phyloP scores from a whole-genome alignment of 2,113 vertebrate species.

The Nyctereutes procyonoides region DNA sequence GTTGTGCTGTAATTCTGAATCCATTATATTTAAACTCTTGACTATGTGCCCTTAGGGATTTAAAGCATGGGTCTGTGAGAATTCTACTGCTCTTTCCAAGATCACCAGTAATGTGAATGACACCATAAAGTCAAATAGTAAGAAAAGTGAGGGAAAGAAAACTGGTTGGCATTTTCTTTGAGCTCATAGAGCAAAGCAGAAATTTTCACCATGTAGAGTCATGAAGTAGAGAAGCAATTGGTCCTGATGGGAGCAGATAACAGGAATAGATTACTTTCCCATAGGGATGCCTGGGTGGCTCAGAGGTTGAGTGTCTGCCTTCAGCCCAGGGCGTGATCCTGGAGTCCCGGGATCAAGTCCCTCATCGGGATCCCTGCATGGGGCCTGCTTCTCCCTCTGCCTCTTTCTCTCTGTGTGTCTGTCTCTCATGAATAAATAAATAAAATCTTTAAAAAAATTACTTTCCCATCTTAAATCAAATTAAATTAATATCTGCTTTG shows the following conservation, averaged over 20 bases:
- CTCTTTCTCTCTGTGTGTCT: too few species aligned
- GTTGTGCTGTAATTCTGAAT: slow-evolving; percentile 45
- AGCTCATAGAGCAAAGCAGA: neutral
- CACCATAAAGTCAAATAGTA: neutral
- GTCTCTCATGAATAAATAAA: too few species aligned
- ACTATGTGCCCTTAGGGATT: neutral
- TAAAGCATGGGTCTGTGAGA: neutral
- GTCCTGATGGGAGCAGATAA: neutral
- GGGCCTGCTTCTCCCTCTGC: too few species aligned
- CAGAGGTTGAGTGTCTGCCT: too few species aligned
- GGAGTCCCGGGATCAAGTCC: too few species aligned
- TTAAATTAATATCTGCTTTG: neutral
- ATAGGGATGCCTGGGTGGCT: neutral
- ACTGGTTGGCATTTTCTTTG: neutral
- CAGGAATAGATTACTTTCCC: neutral
- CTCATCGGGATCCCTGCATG: too few species aligned
- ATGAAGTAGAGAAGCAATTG: neutral
- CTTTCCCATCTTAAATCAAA: neutral
- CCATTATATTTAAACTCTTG: slow-evolving; percentile 43
- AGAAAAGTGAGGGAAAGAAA: neutral
- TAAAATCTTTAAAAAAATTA: too few species aligned
- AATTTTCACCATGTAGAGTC: neutral
- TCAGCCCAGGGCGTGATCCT: too few species aligned
- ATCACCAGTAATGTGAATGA: slow-evolving; percentile 24
- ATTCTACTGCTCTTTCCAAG: neutral